Base-by-base conservation (phyloP, 2,113 vertebrate species). In the Ochotona princeps region DNA sequence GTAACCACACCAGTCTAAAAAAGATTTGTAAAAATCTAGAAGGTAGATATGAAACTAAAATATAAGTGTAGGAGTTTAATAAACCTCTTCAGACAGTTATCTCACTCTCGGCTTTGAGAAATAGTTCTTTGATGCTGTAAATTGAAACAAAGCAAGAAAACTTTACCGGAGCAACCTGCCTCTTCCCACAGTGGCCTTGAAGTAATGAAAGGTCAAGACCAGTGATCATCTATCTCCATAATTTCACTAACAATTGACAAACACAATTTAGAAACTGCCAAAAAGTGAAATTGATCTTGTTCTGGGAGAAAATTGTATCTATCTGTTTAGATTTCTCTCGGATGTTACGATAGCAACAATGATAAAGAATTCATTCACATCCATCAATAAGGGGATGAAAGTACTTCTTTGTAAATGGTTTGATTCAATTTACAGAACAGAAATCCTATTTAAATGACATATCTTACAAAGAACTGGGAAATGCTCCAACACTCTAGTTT, bases 181-280 rank as follows among this genome's bases (percentile, higher is more conserved):
- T 75, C 78, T 96, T 97, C 91, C 93, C 73, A 91, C 54, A 2
- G 15, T 95, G 93, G 95, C 97, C 96, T 97, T 97, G 88, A 49
- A 98, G 95, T 98, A 98, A 97, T 97, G 97, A 98, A 98, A 98
- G 97, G 96, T 98, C 51, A 78, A 93, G 72, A 85, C 69, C 78
- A 96, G 90, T 21, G 60, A 97, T 97, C 97, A 98, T 98, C 89
- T 96, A 92, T 98, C 97, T 98, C 97, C 94, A 97, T 98, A 98
- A 98, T 98, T 98, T 98, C 97, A 97, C 96, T 96, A 94, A 95
- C 96, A 98, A 98, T 97, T 98, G 98, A 96, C 97, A 98, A 98
- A 97, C 60, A 96, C 96, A 98, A 98, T 98, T 98, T 98, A 97
- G 96, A 97, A 98, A 89, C 97, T 98, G 97, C 88, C 97, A 97